A percentile compares a stretch with the other conserved stretches of the same genome.
These are phyloP conservation scores for Tinea trinotella DNA, from an alignment of 2,888 invertebrate species.

Conservation along the genomic window DNA sequence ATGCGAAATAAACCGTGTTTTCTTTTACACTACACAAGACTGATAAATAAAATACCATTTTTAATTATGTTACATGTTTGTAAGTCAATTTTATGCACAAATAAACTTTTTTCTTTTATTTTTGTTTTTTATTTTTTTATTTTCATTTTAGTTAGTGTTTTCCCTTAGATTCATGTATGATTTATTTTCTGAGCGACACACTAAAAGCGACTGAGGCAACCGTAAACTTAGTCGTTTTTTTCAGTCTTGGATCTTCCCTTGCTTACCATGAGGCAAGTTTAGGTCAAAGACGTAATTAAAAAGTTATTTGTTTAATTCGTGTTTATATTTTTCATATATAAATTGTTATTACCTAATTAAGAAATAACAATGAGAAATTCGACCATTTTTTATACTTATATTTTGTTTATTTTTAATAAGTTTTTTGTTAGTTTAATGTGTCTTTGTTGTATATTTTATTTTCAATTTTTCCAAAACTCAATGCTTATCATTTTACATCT, in stretches of 20 bases:
- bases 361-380: too few relatives aligned
- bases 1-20: too few relatives aligned
- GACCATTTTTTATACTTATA: constrained; percentile 25
- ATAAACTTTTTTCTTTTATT: constrained; percentile 59
- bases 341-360: too few relatives aligned
- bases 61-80: constrained; percentile 49
- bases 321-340: too few relatives aligned
- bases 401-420: constrained; percentile 22
- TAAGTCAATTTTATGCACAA: constrained; percentile 68
- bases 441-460: constrained; percentile 61
- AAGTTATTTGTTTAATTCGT: too few relatives aligned
- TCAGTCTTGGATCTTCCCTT: too few relatives aligned
- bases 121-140: constrained; percentile 53
- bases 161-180: too few relatives aligned
- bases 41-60: constrained; percentile 33
- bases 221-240: too few relatives aligned
- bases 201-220: too few relatives aligned
- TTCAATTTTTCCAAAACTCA: not conserved
- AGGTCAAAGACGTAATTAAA: too few relatives aligned
- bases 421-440: constrained; percentile 31
- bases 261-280: too few relatives aligned
- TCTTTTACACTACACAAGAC: constrained; percentile 70
- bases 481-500: not conserved
- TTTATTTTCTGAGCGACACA: too few relatives aligned
- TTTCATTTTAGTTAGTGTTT: not conserved